Evolutionary conservation across 2,888 invertebrate species (phyloP), one percentile per base, ranked within the genome.

Genomic region (Rapana venosa): DNA sequence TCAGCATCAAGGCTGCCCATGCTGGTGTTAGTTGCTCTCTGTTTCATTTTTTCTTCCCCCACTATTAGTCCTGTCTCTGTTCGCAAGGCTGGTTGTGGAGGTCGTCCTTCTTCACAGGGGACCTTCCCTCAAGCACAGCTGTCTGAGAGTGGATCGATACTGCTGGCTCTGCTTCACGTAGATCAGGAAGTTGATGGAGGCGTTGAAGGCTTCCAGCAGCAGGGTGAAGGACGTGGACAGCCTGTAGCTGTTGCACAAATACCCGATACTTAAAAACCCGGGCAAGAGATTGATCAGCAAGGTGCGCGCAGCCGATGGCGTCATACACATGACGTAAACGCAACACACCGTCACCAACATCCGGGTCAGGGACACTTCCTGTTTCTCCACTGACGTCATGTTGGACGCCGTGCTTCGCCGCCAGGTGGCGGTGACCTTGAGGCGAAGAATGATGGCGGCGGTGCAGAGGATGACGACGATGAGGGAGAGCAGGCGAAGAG

Each of bases 321-420:
- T 74, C 74, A 74, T 74, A 47, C 47, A 47, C 47, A 47, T 47
- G 47, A 47, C 47, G 47, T 47, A 47, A 47, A 47, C 47, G 47
- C 74, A 74, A 13, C 74, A 74, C 74, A 74, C 74, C n/a, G 74
- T 74, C n/a, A 74, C 74, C 30, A 74, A n/a, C 74, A 74, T 74
- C 13, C 74, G 74, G n/a, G 74, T 74, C 74, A 74, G 8, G n/a
- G 74, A 74, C 74, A 74, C n/a, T 13, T 74, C 74, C 74, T 74
- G 74, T 30, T 74, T 74, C 74, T 74, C 74, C n/a, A n/a, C 47
- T 88, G 88, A 88, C 79, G 79, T 77, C 74, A 58, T 79, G 56
- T 47, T 22, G 0, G 88, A 32, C 2, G 79, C 35, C 6, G 56
- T 47, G 0, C 26, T 4, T 11, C 74, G 88, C 26, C 74, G 79